These are phyloP conservation scores for Drosophila niveifrons DNA, from an alignment of 2,888 invertebrate genomes.

Conservation along the genomic window DNA sequence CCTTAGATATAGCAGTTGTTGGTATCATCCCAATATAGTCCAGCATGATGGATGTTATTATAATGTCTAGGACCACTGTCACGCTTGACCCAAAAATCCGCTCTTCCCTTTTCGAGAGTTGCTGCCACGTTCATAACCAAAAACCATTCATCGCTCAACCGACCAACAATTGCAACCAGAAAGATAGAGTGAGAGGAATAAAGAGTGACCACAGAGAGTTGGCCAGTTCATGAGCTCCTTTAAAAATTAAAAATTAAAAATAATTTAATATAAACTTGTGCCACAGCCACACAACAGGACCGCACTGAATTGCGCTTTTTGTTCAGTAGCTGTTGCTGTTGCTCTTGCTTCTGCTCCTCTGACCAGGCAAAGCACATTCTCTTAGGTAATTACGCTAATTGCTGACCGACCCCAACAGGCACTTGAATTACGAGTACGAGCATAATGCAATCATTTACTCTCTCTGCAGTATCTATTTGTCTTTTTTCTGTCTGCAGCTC, in stretches of 20 bases:
- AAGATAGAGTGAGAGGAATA: not conserved
- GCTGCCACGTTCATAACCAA: not conserved
- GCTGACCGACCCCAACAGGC: conserved; percentile 31
- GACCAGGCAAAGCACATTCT: conserved; percentile 42
- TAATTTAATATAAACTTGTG: conserved; percentile 61
- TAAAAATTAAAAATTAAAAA: conserved; percentile 69
- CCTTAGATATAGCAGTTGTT: conserved; percentile 23
- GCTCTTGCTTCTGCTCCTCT: conserved; percentile 1
- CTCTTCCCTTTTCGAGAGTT: conserved; percentile 1
- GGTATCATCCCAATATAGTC: conserved; percentile 59
- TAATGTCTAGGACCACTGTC: conserved; percentile 56
- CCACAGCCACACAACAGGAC: conserved; percentile 9
- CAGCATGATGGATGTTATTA: conserved; percentile 74
- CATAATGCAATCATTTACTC: conserved; percentile 64
- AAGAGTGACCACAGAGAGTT: conserved; percentile 21
- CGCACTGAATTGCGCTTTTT: conserved; percentile 16
- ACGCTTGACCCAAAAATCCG: conserved; percentile 45
- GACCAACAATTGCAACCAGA: conserved; percentile 15
- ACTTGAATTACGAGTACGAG: conserved; percentile 16
- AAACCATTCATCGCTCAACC: conserved; percentile 2
- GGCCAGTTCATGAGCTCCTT: conserved; percentile 58
- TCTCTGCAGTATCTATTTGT: conserved; percentile 38
- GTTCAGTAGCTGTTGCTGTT: not conserved
- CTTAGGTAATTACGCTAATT: conserved; percentile 69
- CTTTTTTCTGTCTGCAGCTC: conserved; percentile 15